Conservation (phyloP, 1,140 invertebrate species). For the Drosophila saltans region DNA sequence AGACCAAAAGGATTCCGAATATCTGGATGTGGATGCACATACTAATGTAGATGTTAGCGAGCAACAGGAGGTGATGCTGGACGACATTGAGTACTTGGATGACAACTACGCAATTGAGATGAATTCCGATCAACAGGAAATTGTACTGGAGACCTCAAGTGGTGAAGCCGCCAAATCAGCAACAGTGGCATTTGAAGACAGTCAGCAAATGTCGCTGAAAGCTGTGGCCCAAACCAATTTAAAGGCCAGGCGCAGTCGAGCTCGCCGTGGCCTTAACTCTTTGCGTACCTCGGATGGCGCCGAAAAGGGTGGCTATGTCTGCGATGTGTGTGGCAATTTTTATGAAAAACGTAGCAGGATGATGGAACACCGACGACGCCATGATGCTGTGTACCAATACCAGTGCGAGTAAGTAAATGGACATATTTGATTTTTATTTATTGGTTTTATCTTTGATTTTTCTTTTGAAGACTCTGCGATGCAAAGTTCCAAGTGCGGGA, state of each 20-base stretch:
- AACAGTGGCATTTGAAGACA: conserved; percentile 31
- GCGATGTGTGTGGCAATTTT: conserved; percentile 78
- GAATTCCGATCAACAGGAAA: conserved; percentile 49
- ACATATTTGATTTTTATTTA: not conserved
- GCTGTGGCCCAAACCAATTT: conserved; percentile 42
- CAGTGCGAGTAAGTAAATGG: conserved; percentile 71
- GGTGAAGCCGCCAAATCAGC: not conserved
- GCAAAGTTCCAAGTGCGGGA: conserved; percentile 73
- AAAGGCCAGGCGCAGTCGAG: conserved; percentile 44
- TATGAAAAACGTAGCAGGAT: conserved; percentile 75
- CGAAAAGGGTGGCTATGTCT: conserved; percentile 61
- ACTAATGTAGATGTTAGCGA: conserved; percentile 28
- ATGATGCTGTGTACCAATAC: conserved; percentile 66
- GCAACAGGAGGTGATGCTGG: conserved; percentile 50
- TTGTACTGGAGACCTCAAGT: conserved; percentile 41
- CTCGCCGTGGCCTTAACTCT: conserved; percentile 47
- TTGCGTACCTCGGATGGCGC: conserved; percentile 54
- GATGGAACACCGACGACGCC: conserved; percentile 74
- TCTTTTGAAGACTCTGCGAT: conserved; percentile 62
- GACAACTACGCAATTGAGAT: conserved; percentile 68
- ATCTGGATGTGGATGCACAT: conserved; percentile 44
- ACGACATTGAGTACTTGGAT: conserved; percentile 70
- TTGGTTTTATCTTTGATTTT: not conserved
- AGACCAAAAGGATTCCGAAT: conserved; percentile 36
- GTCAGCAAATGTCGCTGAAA: conserved; percentile 16